Evolutionary conservation across 1,140 invertebrate species (phyloP).

Genomic region (Tetramorium parvispinum): DNA sequence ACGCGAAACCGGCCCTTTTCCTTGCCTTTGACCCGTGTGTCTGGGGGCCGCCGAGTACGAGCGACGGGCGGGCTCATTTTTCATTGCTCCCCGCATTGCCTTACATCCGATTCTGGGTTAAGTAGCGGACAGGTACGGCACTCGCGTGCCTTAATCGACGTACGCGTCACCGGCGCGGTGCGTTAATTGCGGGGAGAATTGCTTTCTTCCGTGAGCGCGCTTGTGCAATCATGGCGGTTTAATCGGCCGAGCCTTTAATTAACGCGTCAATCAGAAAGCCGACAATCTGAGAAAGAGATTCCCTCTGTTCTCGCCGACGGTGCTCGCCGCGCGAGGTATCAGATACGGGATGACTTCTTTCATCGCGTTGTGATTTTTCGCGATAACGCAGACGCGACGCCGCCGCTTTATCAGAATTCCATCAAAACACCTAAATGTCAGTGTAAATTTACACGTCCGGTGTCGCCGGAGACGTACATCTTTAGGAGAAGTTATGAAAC

Average conservation of each 20-base stretch:
- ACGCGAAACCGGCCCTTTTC: neutral
- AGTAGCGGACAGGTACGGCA: conserved; percentile 37
- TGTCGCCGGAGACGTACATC: neutral
- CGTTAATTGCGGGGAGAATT: conserved; percentile 51
- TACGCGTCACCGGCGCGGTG: conserved; percentile 14
- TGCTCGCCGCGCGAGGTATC: neutral
- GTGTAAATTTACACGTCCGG: neutral
- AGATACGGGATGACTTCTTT: neutral
- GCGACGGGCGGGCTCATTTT: conserved; percentile 7
- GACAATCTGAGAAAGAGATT: conserved; percentile 31
- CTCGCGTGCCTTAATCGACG: conserved; percentile 37
- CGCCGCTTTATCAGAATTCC: neutral
- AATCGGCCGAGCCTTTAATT: conserved; percentile 57
- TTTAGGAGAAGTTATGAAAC: neutral
- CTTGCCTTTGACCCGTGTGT: conserved; percentile 34
- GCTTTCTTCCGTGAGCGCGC: conserved; percentile 34
- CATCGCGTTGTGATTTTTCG: neutral
- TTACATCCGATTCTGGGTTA: conserved; percentile 51
- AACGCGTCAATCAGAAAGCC: conserved; percentile 58
- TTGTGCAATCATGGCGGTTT: conserved; percentile 49
- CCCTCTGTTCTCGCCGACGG: conserved; percentile 13
- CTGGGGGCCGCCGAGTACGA: neutral
- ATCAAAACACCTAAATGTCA: neutral
- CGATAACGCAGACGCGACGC: neutral
- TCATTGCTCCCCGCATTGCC: conserved; percentile 6